These are phyloP conservation scores for Volucella inflata DNA, from an alignment of 2,888 invertebrate genomes.

Conservation along the genomic window DNA sequence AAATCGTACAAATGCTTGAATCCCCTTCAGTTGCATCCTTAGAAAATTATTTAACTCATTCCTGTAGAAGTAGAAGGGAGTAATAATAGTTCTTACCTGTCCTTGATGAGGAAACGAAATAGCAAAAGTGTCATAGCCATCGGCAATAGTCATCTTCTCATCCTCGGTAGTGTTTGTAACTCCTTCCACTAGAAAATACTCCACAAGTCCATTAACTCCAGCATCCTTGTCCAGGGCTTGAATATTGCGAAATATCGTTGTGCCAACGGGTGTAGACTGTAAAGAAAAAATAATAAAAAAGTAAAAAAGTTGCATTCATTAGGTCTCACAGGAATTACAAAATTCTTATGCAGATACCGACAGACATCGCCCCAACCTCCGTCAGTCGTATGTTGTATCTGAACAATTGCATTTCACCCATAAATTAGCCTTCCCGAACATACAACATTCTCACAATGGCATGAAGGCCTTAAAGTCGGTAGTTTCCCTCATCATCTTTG, in stretches of 20 bases:
- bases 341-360: constrained; percentile 54
- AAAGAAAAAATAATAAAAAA: constrained; percentile 73
- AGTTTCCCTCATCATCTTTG: constrained; percentile 57
- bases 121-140: constrained; percentile 92
- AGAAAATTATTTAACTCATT: constrained; percentile 29
- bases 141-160: constrained; percentile 88
- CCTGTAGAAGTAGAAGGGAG: constrained; percentile 1
- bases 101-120: constrained; percentile 95
- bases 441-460: constrained; percentile 12
- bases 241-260: constrained; percentile 92
- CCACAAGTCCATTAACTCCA: constrained; percentile 94
- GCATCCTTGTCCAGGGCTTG: constrained; percentile 92
- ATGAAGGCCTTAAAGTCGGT: constrained; percentile 38
- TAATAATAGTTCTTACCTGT: constrained; percentile 83
- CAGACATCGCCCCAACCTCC: background rate
- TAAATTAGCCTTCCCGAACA: constrained; percentile 55
- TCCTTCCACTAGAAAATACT: constrained; percentile 92
- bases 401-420: constrained; percentile 69
- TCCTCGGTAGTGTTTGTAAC: constrained; percentile 83
- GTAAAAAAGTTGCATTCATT: constrained; percentile 60
- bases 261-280: constrained; percentile 93
- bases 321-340: constrained; percentile 57
- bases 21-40: background rate
- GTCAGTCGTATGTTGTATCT: background rate
- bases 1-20: constrained; percentile 16